Evolutionary conservation across 2,113 vertebrate genomes (phyloP), one percentile per base, ranked within the genome.

Genomic region (Sinocyclocheilus rhinocerous): DNA sequence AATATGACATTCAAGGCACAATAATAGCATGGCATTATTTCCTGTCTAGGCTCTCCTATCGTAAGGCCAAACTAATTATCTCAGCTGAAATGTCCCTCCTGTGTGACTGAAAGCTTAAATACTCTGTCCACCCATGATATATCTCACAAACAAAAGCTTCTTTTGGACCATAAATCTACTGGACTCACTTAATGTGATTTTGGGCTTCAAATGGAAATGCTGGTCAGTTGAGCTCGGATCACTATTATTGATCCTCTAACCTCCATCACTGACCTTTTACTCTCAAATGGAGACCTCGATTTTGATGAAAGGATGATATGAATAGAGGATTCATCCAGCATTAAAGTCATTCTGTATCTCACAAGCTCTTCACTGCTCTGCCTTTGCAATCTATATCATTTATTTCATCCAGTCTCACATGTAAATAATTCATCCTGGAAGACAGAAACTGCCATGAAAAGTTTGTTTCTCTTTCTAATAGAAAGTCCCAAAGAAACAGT

Each of bases 1-100:
- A 90, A 92, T 85, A 65, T 91, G 87, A 86, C 82, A 88, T 90
- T 87, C 89, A 76, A 91, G 88, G 83, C 65, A 76, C 86, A 45
- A 87, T 89, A 90, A 88, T 69, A 72, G 67, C 61, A 33, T 76
- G 5, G 16, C 90, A 84, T 91, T 70, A 88, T 90, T 88, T 91
- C 88, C 82, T 90, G 59, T 36, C 76, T 79, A 13, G 79, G 20
- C 76, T 2, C 16, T 67, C 50, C 24, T 63, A 76, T 89, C 59
- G n/a, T 50, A 63, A 76, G 85, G 87, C 69, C 36, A n/a, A 78
- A 70, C n/a, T 88, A 86, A 88, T 89, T 89, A 88, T 79, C 67
- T 26, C 20, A 22, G 76, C 48, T 76, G 15, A 81, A 87, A 81
- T 24, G 76, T 69, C 42, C 69, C 33, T 77, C 59, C 83, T 24